A percentile compares a stretch with the other conserved stretches of the same genome.
Conservation (phyloP, 2,797 vertebrate species). For the Enteromius trimaculatus region DNA sequence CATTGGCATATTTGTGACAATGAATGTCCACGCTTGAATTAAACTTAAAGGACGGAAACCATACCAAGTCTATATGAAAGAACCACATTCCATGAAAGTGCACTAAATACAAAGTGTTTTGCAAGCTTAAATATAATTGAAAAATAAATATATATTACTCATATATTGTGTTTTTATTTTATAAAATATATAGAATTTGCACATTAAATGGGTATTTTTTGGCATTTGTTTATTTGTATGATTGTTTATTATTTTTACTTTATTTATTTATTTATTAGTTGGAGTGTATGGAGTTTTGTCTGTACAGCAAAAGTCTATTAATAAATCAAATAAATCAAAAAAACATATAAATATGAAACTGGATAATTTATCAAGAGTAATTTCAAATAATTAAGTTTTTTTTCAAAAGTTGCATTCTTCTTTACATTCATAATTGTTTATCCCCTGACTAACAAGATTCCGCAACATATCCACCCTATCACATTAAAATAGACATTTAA, state of each 20-base stretch:
- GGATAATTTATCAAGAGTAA: neutral
- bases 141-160: neutral
- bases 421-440: neutral
- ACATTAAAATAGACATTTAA: neutral
- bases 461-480: neutral
- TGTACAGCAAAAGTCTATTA: neutral
- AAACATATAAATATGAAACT: neutral
- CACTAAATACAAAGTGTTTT: neutral
- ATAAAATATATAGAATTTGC: neutral
- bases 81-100: neutral
- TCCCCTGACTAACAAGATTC: neutral
- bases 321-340: neutral
- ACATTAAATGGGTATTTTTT: no score
- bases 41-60: constrained; percentile 8
- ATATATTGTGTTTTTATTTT: neutral
- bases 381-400: neutral
- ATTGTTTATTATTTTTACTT: no score
- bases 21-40: constrained; percentile 7
- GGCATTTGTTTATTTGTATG: no score
- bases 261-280: no score
- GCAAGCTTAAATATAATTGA: neutral
- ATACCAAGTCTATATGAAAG: constrained; percentile 3
- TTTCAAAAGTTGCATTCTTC: neutral
- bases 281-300: neutral
- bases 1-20: neutral